Evolutionary conservation across 2,888 invertebrate species (phyloP).

Genomic region (Dasypolia templi): DNA sequence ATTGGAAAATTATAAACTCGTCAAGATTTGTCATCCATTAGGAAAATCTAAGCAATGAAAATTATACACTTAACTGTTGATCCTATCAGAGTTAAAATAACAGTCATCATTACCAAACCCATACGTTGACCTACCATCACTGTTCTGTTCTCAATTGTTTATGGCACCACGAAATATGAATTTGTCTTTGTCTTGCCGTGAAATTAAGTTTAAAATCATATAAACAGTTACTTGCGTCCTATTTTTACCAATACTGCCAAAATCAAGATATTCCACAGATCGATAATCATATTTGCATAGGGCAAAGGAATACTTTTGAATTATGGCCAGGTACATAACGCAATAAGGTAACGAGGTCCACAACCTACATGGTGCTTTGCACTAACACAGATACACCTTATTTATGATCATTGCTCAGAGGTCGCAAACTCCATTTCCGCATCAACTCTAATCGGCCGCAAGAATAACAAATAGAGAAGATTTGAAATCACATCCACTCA

Average conservation of each 20-base stretch:
- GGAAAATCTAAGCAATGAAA: neutral
- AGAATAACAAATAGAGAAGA: constrained; percentile 29
- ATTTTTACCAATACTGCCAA: neutral
- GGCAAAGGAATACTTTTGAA: neutral
- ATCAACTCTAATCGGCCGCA: constrained; percentile 16
- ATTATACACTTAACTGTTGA: neutral
- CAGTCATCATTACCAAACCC: too few species aligned
- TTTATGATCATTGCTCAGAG: constrained; percentile 1
- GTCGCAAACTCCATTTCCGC: constrained; percentile 42
- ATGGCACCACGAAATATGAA: constrained; percentile 30
- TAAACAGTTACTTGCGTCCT: constrained; percentile 16
- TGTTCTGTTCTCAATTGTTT: constrained; percentile 45
- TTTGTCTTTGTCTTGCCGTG: constrained; percentile 38
- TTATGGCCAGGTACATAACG: neutral
- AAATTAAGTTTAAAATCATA: constrained; percentile 17
- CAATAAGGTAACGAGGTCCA: constrained; percentile 4
- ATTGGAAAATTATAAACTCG: neutral
- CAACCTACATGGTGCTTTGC: constrained; percentile 8
- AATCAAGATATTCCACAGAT: neutral
- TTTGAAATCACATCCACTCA: constrained; percentile 20
- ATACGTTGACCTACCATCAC: constrained; percentile 23
- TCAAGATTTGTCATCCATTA: neutral
- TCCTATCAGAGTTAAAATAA: neutral
- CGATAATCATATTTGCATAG: neutral
- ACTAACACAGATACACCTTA: constrained; percentile 17